Conservation (phyloP, 2,888 invertebrate species). For the Nomada ruficornis region DNA sequence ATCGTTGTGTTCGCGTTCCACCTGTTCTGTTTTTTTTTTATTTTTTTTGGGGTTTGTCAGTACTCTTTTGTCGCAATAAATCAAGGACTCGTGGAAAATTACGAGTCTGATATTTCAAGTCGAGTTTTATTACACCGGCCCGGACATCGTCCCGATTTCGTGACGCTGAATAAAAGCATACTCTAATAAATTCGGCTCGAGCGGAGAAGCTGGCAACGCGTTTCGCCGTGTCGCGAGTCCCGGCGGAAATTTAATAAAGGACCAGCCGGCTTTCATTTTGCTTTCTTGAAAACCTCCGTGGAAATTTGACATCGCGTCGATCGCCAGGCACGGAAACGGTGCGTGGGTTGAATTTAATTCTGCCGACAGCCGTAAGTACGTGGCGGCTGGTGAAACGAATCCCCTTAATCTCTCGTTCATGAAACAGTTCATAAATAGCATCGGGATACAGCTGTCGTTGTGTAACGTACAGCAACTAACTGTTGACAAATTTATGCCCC, state of each 20-base stretch:
- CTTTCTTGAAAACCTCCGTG: neutral
- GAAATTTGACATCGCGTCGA: slow-evolving; percentile 25
- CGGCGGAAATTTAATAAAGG: slow-evolving; percentile 56
- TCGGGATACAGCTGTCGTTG: neutral
- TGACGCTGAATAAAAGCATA: slow-evolving; percentile 16
- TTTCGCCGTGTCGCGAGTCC: neutral
- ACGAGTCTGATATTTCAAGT: slow-evolving; percentile 14
- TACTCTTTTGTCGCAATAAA: neutral
- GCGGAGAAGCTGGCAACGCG: slow-evolving; percentile 5
- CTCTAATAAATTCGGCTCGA: slow-evolving; percentile 20
- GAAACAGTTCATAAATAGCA: neutral
- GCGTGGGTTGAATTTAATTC: slow-evolving; percentile 34
- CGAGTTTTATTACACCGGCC: slow-evolving; percentile 10
- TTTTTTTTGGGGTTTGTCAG: neutral
- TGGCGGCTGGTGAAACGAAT: neutral
- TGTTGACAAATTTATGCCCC: neutral
- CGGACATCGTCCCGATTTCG: slow-evolving; percentile 12
- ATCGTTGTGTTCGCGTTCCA: neutral
- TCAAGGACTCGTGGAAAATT: neutral
- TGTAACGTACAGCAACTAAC: neutral
- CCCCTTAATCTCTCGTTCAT: neutral
- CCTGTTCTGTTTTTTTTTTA: neutral
- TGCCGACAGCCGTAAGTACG: neutral
- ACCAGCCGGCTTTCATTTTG: slow-evolving; percentile 6
- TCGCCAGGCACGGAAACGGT: neutral